These are phyloP conservation scores for Euleptes europaea DNA, from an alignment of 2,113 vertebrate species.

Conservation along the genomic window DNA sequence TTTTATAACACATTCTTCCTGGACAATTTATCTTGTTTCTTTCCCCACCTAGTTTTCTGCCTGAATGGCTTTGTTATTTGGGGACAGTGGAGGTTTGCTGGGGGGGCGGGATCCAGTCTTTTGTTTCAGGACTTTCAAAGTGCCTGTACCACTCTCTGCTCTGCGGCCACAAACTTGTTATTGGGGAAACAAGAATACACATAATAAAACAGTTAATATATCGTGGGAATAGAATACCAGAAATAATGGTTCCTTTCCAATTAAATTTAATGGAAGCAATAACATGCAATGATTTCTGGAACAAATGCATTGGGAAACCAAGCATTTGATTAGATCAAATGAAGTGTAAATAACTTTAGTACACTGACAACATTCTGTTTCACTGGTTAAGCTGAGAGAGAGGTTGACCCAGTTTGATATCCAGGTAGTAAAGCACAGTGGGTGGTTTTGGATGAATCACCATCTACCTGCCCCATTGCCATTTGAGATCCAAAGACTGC, in stretches of 20 bases:
- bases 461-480: no score
- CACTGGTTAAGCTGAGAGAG: no score
- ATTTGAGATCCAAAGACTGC: no score
- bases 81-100: not conserved
- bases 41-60: not conserved
- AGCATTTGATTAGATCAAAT: no score
- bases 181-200: not conserved
- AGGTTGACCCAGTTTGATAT: no score
- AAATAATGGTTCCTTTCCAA: not conserved
- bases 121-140: not conserved
- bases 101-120: not conserved
- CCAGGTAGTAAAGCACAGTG: no score
- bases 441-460: no score
- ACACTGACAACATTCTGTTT: no score
- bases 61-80: not conserved
- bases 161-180: not conserved
- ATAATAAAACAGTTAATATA: not conserved
- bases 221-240: not conserved
- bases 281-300: not conserved
- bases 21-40: not conserved
- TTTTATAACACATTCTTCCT: not conserved
- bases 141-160: not conserved
- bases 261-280: not conserved
- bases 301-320: not conserved
- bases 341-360: no score